Conservation (phyloP, 2,113 vertebrate genomes). For the Lepisosteus osseus region DNA sequence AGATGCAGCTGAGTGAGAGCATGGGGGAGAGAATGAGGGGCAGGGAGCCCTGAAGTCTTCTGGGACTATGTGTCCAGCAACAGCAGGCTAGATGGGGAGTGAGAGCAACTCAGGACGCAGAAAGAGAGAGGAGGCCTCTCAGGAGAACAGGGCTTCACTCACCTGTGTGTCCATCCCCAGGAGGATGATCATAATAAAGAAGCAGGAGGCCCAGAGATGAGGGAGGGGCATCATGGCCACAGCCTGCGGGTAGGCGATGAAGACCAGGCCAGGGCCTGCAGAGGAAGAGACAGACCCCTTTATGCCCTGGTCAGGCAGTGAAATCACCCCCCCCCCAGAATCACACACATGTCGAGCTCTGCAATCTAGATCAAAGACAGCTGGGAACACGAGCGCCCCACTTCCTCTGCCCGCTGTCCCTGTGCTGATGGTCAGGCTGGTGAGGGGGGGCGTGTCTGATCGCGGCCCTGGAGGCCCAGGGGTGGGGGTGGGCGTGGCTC, state of each 20-base stretch:
- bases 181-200: conserved; percentile 68
- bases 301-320: no score
- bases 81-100: background rate
- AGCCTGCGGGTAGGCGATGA: conserved; percentile 68
- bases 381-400: no score
- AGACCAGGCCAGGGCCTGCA: conserved; percentile 65
- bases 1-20: no score
- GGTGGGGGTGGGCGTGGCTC: no score
- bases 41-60: background rate
- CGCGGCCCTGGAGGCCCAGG: no score
- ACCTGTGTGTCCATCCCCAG: conserved; percentile 67
- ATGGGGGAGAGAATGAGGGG: background rate
- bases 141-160: background rate
- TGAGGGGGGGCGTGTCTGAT: no score
- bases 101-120: background rate
- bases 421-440: no score
- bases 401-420: no score
- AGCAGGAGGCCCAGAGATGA: conserved; percentile 65
- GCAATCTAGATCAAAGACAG: no score
- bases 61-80: conserved; percentile 2
- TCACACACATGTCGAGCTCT: no score
- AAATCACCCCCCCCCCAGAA: background rate
- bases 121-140: background rate
- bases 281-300: background rate
- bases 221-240: conserved; percentile 68